Evolutionary conservation across 2,888 invertebrate species (phyloP).

Genomic region (Seladonia tumulorum): DNA sequence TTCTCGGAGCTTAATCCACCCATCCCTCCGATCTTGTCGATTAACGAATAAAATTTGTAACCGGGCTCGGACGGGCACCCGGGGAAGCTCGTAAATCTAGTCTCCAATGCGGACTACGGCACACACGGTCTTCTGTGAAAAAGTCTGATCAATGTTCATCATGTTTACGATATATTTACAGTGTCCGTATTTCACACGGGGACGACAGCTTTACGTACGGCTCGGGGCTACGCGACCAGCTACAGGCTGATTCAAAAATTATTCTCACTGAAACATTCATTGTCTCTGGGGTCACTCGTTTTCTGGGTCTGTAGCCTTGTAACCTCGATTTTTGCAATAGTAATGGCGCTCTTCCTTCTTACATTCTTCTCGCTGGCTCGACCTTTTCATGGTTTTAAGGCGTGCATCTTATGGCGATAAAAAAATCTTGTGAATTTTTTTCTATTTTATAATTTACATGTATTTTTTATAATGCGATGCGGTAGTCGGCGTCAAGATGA

Average conservation of each 20-base stretch:
- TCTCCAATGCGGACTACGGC: not conserved
- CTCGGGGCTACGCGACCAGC: not conserved
- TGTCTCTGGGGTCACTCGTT: not conserved
- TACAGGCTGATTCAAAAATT: constrained; percentile 15
- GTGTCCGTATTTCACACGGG: constrained; percentile 4
- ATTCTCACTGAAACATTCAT: not conserved
- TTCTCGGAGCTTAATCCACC: not conserved
- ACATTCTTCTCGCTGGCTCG: not conserved
- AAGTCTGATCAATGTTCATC: constrained; percentile 15
- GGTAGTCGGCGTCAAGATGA: too few species aligned
- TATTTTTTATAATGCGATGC: too few species aligned
- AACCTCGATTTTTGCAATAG: not conserved
- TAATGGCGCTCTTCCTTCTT: not conserved
- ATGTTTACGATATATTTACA: constrained; percentile 16
- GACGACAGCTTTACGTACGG: constrained; percentile 16
- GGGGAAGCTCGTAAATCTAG: not conserved
- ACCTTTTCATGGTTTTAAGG: not conserved
- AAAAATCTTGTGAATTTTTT: too few species aligned
- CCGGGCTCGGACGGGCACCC: not conserved
- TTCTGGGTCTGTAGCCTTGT: not conserved
- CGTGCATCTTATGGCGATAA: too few species aligned
- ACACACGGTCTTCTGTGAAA: not conserved
- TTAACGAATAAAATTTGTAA: constrained; percentile 12
- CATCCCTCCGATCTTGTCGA: not conserved
- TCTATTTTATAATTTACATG: too few species aligned